These are phyloP conservation scores for Platyscapa corneri DNA, from an alignment of 1,140 invertebrate genomes.

Conservation along the genomic window DNA sequence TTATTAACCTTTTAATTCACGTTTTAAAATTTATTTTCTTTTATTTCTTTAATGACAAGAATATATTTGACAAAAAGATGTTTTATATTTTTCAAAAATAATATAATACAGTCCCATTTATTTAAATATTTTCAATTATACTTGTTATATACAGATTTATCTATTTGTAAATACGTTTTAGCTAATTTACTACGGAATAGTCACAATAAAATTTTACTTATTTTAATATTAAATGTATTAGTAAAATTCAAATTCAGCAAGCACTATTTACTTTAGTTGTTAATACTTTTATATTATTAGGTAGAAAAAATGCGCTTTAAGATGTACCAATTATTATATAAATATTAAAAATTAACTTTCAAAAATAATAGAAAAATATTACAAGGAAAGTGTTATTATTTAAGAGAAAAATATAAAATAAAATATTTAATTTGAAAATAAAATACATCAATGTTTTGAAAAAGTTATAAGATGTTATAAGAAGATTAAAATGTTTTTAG, in stretches of 20 bases:
- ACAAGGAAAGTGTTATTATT: too few relatives aligned
- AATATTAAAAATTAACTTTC: neutral
- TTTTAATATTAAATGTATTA: neutral
- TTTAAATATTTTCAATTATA: neutral
- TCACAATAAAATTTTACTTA: neutral
- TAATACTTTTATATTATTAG: neutral
- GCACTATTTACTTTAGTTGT: constrained; percentile 9
- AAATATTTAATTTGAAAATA: too few relatives aligned
- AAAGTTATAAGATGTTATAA: too few relatives aligned
- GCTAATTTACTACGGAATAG: neutral
- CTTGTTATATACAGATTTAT: neutral
- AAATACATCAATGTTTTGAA: too few relatives aligned
- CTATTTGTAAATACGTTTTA: too few relatives aligned
- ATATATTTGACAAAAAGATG: too few relatives aligned
- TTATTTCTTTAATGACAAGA: too few relatives aligned
- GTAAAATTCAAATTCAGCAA: neutral
- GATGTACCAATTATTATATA: neutral
- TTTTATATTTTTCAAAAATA: neutral
- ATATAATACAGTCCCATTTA: neutral
- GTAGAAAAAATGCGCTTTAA: constrained; percentile 15
- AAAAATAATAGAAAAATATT: neutral
- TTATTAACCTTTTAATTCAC: too few relatives aligned
- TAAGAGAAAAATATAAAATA: too few relatives aligned
- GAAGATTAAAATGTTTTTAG: neutral
- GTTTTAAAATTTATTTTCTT: too few relatives aligned